These are phyloP conservation scores for Grapholita molesta DNA, from an alignment of 1,140 invertebrate species.

Conservation along the genomic window DNA sequence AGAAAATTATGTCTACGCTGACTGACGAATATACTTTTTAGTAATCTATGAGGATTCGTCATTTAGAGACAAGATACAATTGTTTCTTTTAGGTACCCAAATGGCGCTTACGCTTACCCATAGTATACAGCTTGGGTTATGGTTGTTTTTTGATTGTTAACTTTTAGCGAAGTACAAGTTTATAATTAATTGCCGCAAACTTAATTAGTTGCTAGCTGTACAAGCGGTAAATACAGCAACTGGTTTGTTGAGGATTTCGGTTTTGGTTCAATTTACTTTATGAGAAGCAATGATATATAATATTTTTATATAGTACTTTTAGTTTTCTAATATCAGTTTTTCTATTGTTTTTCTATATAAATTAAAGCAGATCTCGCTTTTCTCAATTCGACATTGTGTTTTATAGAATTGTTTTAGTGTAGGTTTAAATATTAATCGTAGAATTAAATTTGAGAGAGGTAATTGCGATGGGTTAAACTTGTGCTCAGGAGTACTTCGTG, in stretches of 20 bases:
- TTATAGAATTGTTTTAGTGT: constrained; percentile 3
- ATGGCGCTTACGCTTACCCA: not conserved
- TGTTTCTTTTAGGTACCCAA: not conserved
- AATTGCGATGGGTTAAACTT: not conserved
- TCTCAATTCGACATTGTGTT: not conserved
- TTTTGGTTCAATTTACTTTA: not conserved
- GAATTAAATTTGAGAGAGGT: not conserved
- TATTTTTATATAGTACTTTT: not conserved
- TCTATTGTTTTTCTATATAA: not conserved
- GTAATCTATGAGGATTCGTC: too few species aligned
- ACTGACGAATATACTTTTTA: too few species aligned
- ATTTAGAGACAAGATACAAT: not conserved
- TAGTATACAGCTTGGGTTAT: not conserved
- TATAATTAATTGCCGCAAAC: not conserved
- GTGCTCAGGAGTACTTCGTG: not conserved
- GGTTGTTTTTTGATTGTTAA: constrained; percentile 17
- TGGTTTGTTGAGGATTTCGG: not conserved
- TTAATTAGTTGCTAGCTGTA: not conserved
- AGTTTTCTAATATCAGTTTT: not conserved
- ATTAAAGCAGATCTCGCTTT: not conserved
- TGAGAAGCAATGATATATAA: not conserved
- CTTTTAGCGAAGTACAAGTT: constrained; percentile 27
- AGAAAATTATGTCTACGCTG: too few species aligned
- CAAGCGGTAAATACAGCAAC: not conserved
- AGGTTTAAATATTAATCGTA: constrained; percentile 1